Evolutionary conservation across 2,797 vertebrate species (phyloP).

Genomic region (Smutsia gigantea): DNA sequence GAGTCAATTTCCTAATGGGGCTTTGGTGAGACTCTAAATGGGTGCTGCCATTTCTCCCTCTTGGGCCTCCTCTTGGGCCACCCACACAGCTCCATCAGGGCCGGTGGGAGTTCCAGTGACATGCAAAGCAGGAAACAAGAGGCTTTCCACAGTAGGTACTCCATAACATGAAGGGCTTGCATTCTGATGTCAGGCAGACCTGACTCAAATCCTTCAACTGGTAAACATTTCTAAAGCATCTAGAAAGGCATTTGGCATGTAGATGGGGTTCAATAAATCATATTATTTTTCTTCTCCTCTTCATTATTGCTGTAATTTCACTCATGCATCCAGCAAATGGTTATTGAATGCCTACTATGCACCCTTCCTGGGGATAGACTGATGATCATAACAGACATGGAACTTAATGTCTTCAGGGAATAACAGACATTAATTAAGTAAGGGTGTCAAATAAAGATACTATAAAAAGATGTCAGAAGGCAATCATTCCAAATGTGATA

Average conservation of each 20-base stretch:
- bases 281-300: neutral
- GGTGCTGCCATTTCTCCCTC: constrained; percentile 44
- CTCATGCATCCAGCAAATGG: neutral
- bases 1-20: constrained; percentile 70
- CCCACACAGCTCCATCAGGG: constrained; percentile 45
- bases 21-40: constrained; percentile 57
- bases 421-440: neutral
- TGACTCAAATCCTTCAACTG: neutral
- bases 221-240: neutral
- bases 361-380: neutral
- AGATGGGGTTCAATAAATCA: neutral
- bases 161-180: neutral
- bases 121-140: neutral
- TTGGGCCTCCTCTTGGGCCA: constrained; percentile 41
- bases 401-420: neutral
- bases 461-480: neutral
- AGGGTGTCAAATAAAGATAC: constrained; percentile 22
- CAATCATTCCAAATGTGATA: neutral
- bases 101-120: neutral
- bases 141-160: neutral
- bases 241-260: neutral
- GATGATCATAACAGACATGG: neutral
- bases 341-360: neutral
- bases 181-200: neutral
- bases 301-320: neutral